Conservation (phyloP, 2,113 vertebrate species). For the Urocitellus parryii region DNA sequence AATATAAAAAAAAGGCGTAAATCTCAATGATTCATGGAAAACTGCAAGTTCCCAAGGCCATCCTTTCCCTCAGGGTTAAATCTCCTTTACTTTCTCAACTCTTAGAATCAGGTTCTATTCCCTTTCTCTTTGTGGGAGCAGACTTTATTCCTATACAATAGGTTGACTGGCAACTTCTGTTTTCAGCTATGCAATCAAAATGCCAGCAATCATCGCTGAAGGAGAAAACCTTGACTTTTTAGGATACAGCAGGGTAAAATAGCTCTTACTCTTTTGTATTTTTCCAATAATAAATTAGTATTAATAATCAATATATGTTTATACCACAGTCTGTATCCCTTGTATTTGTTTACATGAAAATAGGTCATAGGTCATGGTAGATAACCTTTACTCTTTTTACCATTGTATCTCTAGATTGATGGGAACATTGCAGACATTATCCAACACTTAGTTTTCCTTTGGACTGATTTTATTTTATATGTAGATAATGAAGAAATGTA, state of each 20-base stretch:
- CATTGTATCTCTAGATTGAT: background rate
- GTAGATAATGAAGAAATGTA: background rate
- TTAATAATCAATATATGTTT: conserved; percentile 2
- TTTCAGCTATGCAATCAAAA: background rate
- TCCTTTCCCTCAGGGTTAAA: background rate
- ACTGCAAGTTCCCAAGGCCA: background rate
- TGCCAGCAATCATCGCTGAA: background rate
- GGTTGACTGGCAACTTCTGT: background rate
- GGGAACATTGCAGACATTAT: background rate
- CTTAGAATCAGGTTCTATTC: conserved; percentile 11
- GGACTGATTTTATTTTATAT: background rate
- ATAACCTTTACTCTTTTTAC: background rate
- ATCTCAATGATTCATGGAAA: background rate
- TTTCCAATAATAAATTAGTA: background rate
- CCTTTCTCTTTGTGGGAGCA: background rate
- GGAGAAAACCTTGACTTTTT: conserved; percentile 22
- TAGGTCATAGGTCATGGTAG: background rate
- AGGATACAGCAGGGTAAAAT: background rate
- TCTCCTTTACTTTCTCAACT: background rate
- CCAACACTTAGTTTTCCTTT: background rate
- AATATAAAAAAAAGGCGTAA: background rate
- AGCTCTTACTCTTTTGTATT: background rate
- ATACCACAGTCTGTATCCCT: background rate
- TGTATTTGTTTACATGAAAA: background rate
- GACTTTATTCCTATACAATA: background rate